Evolutionary conservation across 2,113 vertebrate genomes (phyloP).

Genomic region (Mesoclemmys tuberculata): DNA sequence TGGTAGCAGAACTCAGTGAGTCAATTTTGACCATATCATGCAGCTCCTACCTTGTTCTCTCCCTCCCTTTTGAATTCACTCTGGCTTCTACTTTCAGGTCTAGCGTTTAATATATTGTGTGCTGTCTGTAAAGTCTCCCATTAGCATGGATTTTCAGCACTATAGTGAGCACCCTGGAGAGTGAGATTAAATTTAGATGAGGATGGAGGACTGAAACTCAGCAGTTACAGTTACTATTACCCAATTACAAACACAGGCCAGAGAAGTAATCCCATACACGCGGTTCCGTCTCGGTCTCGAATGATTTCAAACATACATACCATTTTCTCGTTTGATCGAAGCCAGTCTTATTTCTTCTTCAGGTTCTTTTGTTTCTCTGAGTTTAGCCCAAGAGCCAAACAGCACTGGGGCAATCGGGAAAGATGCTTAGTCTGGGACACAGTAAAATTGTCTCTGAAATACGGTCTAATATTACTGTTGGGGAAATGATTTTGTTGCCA

Average conservation of each 20-base stretch:
- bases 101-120: background rate
- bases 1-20: background rate
- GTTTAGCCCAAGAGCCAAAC: background rate
- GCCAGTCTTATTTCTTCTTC: constrained; percentile 58
- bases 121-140: constrained; percentile 30
- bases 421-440: background rate
- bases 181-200: constrained; percentile 62
- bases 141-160: constrained; percentile 54
- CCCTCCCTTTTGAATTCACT: background rate
- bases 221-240: constrained; percentile 68
- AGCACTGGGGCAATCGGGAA: constrained; percentile 33
- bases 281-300: constrained; percentile 46
- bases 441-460: constrained; percentile 54
- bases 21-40: background rate
- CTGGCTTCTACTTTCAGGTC: background rate
- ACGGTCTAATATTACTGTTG: constrained; percentile 41
- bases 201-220: constrained; percentile 62
- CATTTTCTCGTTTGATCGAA: constrained; percentile 68
- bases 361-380: constrained; percentile 57
- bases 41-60: background rate
- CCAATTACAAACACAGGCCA: constrained; percentile 42
- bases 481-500: constrained; percentile 53
- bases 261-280: constrained; percentile 42
- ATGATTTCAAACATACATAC: constrained; percentile 47
- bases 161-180: constrained; percentile 18